A percentile compares a stretch with the other conserved stretches of the same genome.
Evolutionary conservation across 53 echinoderm and acorn worm species (phyloP).

Genomic region (Stichopus horrens): DNA sequence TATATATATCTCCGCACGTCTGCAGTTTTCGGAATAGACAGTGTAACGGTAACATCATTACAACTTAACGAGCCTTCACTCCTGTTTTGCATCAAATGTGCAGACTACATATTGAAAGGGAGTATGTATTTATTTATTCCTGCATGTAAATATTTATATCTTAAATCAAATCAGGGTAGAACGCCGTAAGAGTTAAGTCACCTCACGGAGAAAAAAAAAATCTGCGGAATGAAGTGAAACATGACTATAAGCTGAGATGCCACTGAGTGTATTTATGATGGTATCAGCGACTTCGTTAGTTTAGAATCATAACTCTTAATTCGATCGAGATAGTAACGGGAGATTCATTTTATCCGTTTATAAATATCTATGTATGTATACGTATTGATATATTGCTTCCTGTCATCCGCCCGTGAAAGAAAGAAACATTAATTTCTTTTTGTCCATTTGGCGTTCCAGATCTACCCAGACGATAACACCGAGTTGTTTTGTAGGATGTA

Average conservation of each 20-base stretch:
- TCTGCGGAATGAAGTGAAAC: background rate
- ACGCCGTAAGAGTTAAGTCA: slow-evolving; percentile 8
- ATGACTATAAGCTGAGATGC: background rate
- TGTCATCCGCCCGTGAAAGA: background rate
- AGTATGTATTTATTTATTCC: slow-evolving; percentile 37
- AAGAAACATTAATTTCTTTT: background rate
- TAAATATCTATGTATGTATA: background rate
- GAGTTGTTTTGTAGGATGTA: no score
- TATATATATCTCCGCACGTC: background rate
- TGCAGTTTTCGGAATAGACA: background rate
- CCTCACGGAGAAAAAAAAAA: slow-evolving; percentile 1
- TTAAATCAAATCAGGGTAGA: slow-evolving; percentile 35
- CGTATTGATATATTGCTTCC: background rate
- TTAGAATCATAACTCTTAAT: slow-evolving; percentile 10
- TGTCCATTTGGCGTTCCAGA: slow-evolving; percentile 3
- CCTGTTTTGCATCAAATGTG: slow-evolving; percentile 19
- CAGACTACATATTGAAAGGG: slow-evolving; percentile 5
- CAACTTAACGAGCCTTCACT: slow-evolving; percentile 38
- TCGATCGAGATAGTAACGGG: background rate
- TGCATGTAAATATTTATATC: slow-evolving; percentile 43
- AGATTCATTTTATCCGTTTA: background rate
- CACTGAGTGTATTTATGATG: background rate
- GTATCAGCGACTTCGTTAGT: slow-evolving; percentile 6
- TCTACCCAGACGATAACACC: no score
- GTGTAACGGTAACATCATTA: slow-evolving; percentile 1